These are phyloP conservation scores for Lutraria lutraria DNA, from an alignment of 2,888 invertebrate species.

Conservation along the genomic window DNA sequence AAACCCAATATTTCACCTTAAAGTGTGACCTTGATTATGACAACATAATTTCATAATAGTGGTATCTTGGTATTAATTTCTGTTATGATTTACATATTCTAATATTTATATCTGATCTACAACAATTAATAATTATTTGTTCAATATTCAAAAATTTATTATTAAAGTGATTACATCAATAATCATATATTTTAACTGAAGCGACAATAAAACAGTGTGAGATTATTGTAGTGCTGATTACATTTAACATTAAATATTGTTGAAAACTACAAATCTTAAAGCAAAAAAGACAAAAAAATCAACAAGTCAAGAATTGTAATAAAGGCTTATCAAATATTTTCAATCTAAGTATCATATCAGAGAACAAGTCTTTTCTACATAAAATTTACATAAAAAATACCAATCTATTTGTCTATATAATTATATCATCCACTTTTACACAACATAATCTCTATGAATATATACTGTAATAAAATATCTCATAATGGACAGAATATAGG, in stretches of 20 bases:
- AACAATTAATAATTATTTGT: no score
- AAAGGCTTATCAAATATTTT: background rate
- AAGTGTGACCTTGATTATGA: no score
- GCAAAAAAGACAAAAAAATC: conserved; percentile 9
- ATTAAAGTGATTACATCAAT: background rate
- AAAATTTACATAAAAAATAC: conserved; percentile 1
- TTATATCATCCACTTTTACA: conserved; percentile 11
- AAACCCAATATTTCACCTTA: no score
- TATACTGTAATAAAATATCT: background rate
- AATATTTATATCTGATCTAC: no score
- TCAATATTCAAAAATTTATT: no score
- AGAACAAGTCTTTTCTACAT: background rate
- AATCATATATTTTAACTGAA: background rate
- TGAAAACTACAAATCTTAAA: background rate
- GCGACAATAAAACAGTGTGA: background rate
- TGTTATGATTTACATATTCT: no score
- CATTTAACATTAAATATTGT: no score
- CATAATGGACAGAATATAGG: background rate
- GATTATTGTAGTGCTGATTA: no score
- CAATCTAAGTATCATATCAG: background rate
- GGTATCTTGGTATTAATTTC: no score
- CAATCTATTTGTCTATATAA: background rate
- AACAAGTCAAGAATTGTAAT: background rate
- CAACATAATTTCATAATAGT: no score
- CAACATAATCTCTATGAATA: background rate